phyloP scores from a whole-genome alignment of 2,888 invertebrate genomes.

The Euplexia lucipara region DNA sequence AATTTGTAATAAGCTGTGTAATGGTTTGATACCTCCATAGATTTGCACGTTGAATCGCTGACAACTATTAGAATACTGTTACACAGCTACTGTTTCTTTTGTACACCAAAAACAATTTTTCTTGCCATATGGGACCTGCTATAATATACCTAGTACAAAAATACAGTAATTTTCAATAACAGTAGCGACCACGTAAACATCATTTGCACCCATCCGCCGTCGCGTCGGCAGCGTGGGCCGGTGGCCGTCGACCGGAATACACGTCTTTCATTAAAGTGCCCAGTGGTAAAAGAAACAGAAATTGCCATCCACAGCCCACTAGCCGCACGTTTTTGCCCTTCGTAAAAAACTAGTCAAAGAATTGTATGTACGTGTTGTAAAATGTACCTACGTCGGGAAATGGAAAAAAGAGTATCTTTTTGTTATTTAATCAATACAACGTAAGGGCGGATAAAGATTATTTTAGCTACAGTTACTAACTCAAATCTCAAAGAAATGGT shows the following conservation, averaged over 20 bases:
- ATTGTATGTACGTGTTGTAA: constrained; percentile 15
- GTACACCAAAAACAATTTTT: background rate
- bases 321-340: constrained; percentile 51
- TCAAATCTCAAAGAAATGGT: background rate
- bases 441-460: background rate
- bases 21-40: no score
- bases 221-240: constrained; percentile 12
- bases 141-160: background rate
- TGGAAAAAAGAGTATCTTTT: background rate
- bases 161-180: constrained; percentile 27
- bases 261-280: constrained; percentile 59
- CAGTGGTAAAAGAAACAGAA: constrained; percentile 59
- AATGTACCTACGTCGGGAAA: constrained; percentile 5
- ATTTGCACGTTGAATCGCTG: no score
- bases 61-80: no score
- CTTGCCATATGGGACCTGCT: background rate
- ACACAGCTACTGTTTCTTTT: no score
- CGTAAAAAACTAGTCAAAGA: constrained; percentile 42
- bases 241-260: constrained; percentile 27
- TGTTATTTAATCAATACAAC: constrained; percentile 7
- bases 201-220: constrained; percentile 20
- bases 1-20: no score
- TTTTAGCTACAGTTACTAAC: background rate
- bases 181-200: constrained; percentile 26
- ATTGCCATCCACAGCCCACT: constrained; percentile 55